Evolutionary conservation across 2,797 vertebrate species (phyloP), one percentile per base, ranked within the genome.

Genomic region (Cossypha heuglini): DNA sequence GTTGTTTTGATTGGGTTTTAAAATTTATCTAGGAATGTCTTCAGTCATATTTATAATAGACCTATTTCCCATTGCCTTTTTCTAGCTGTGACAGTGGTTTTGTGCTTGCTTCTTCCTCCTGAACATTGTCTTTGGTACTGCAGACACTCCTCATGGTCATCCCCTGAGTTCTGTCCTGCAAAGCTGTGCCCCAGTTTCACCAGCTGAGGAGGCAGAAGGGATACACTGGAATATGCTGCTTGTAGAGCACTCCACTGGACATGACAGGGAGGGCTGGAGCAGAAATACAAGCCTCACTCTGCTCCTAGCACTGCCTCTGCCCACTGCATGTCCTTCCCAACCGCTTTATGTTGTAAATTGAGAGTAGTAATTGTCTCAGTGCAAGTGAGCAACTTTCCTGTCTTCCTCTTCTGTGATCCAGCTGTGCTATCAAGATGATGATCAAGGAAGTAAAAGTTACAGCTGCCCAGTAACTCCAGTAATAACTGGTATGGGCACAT

Each of bases 61-160:
- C 1, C 29, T 4, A 2, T 75, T 75, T 68, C 37, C 49, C 16
- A 3, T 61, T 71, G 52, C 48, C 11, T 21, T 63, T 51, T 64
- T 45, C 35, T 66, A 55, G 21, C 46, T 69, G 42, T 29, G 46
- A 33, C 38, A 62, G 22, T 76, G 49, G 31, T 64, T 64, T 63
- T 63, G 33, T 82, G 29, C 25, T 40, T 33, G 5, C 9, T 62
- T 42, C 4, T 14, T 31, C 3, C 24, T 46, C 26, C 37, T 3
- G 1, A 58, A 11, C 0, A 0, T 12, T 73, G 43, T 33, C 55
- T 82, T 58, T 85, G 59, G 38, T n/a, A 15, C 55, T 62, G 40
- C 43, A 78, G 62, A 37, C 22, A 29, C 28, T 86, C 11, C 38
- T 51, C 7, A 21, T 35, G 31, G 38, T 52, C 35, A 20, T 22